Evolutionary conservation across 2,113 vertebrate genomes (phyloP).

Genomic region (Myodes glareolus): DNA sequence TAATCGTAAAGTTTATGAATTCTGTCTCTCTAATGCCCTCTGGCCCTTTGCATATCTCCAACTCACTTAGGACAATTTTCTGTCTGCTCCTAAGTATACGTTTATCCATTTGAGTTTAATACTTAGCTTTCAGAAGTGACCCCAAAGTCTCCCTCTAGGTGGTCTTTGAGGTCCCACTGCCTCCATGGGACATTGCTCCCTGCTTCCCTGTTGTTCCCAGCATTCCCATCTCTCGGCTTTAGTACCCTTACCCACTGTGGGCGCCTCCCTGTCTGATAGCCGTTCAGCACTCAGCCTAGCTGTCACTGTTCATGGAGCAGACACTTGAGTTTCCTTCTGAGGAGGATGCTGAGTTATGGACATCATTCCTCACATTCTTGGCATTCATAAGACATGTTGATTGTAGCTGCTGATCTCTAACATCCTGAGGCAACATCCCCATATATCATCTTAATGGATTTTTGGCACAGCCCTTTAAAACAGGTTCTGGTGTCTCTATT

Average conservation of each 20-base stretch:
- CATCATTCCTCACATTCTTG: slow-evolving; percentile 38
- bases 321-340: neutral
- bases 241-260: neutral
- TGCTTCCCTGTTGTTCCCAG: neutral
- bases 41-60: neutral
- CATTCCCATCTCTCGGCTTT: neutral
- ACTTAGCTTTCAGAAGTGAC: neutral
- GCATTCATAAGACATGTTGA: neutral
- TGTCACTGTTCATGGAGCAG: neutral
- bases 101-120: neutral
- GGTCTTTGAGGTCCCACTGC: neutral
- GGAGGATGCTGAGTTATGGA: slow-evolving; percentile 33
- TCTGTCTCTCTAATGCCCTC: neutral
- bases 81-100: neutral
- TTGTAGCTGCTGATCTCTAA: neutral
- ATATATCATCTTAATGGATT: neutral
- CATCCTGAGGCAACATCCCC: neutral
- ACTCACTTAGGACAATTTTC: neutral
- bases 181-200: neutral
- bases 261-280: neutral
- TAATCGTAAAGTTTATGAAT: neutral
- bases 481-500: neutral
- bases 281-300: neutral
- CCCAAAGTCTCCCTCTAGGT: neutral
- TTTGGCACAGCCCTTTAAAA: slow-evolving; percentile 27